Evolutionary conservation across 2,797 vertebrate species (phyloP).

Genomic region (Nasua narica): DNA sequence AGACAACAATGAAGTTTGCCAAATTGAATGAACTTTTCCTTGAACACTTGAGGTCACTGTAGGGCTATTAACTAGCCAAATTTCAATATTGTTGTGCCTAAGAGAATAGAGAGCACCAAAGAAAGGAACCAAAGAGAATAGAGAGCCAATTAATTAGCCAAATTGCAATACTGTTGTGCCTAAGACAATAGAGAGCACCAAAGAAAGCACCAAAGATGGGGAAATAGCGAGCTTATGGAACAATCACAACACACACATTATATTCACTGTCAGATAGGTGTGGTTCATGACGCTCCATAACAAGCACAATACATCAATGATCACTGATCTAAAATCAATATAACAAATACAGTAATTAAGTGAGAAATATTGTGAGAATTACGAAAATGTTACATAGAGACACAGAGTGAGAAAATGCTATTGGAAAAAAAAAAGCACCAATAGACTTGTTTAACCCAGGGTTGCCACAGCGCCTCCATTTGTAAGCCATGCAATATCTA

Average conservation of each 20-base stretch:
- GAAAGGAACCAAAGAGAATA: not conserved
- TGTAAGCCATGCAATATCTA: not conserved
- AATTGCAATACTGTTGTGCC: not conserved
- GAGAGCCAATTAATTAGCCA: not conserved
- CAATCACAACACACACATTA: not conserved
- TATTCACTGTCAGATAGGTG: not conserved
- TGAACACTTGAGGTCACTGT: not conserved
- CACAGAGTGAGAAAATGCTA: not conserved
- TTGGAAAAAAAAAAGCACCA: not conserved
- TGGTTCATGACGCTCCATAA: not conserved
- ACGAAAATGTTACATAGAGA: not conserved
- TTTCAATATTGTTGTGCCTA: not conserved
- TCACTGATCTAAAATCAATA: not conserved
- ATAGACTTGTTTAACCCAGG: not conserved
- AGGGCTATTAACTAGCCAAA: not conserved
- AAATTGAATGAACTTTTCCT: not conserved
- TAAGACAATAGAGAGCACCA: not conserved
- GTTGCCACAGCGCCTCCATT: not conserved
- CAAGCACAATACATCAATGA: not conserved
- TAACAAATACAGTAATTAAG: not conserved
- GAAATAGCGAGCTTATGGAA: not conserved
- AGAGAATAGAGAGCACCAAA: not conserved
- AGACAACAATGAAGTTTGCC: not conserved
- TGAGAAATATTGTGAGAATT: not conserved
- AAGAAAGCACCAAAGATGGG: not conserved